These are phyloP conservation scores for Copidosoma aretas DNA, from an alignment of 2,888 invertebrate species.

Conservation along the genomic window DNA sequence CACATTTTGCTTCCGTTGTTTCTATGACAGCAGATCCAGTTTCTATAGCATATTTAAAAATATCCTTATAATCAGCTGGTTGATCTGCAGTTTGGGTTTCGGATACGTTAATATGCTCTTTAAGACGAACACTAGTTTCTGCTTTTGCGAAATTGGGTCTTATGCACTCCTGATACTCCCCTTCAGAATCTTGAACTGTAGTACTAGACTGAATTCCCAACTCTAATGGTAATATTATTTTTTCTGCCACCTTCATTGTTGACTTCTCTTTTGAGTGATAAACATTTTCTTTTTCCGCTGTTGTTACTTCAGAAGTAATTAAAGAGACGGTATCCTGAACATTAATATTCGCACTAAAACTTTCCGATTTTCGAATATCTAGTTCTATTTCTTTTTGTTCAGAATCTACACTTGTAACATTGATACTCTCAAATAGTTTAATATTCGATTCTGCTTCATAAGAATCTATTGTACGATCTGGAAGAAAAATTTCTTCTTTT, in stretches of 20 bases:
- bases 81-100: constrained; percentile 69
- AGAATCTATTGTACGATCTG: constrained; percentile 49
- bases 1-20: constrained; percentile 71
- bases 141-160: constrained; percentile 67
- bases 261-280: constrained; percentile 64
- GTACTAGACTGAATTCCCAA: constrained; percentile 68
- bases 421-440: constrained; percentile 63
- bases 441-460: constrained; percentile 55
- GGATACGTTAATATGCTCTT: constrained; percentile 69
- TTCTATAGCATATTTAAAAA: constrained; percentile 67
- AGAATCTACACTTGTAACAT: constrained; percentile 69
- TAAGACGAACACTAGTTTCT: constrained; percentile 67
- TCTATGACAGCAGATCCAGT: constrained; percentile 66
- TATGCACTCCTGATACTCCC: constrained; percentile 64
- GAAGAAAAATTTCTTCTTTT: constrained; percentile 69
- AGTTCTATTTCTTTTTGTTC: constrained; percentile 72
- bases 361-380: constrained; percentile 62
- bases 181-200: constrained; percentile 74
- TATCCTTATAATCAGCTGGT: constrained; percentile 64
- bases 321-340: constrained; percentile 71
- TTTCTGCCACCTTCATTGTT: constrained; percentile 53
- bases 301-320: constrained; percentile 67
- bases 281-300: constrained; percentile 68
- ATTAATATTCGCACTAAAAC: constrained; percentile 68
- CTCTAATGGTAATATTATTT: constrained; percentile 66